A percentile compares a stretch with the other conserved stretches of the same genome.
Conservation (phyloP, 2,797 vertebrate species). For the Champsocephalus esox region DNA sequence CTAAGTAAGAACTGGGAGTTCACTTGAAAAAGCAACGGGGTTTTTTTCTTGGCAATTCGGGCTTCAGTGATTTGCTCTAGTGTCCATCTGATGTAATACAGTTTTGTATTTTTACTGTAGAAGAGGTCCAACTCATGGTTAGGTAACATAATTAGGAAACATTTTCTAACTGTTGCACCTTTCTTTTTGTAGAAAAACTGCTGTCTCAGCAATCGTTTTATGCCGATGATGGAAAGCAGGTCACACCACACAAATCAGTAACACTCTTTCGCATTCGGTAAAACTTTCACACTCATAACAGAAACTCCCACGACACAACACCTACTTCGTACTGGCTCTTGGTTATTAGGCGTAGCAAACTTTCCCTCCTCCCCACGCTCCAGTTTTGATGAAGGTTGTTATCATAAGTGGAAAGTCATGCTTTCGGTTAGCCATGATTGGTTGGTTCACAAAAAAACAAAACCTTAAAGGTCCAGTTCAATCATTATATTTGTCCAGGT, state of each 20-base stretch:
- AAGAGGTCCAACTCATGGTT: conserved; percentile 1
- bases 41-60: background rate
- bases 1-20: background rate
- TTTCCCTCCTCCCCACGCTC: background rate
- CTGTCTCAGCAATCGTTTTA: conserved; percentile 31
- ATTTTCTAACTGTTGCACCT: background rate
- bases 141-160: conserved; percentile 5
- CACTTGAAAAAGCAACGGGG: background rate
- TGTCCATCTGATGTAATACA: background rate
- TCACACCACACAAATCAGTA: conserved; percentile 30
- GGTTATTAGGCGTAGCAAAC: background rate
- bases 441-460: background rate
- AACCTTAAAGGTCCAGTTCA: conserved; percentile 1
- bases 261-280: conserved; percentile 21
- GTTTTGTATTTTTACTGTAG: background rate
- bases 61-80: background rate
- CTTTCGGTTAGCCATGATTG: conserved; percentile 10
- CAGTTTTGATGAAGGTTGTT: background rate
- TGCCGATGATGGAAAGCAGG: conserved; percentile 43
- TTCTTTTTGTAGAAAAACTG: conserved; percentile 6
- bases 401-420: conserved; percentile 16
- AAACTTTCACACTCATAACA: conserved; percentile 30
- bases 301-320: conserved; percentile 21
- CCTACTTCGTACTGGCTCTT: background rate
- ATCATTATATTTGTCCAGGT: background rate